Evolutionary conservation across 1,140 invertebrate species (phyloP).

Genomic region (Drosophila malerkotliana): DNA sequence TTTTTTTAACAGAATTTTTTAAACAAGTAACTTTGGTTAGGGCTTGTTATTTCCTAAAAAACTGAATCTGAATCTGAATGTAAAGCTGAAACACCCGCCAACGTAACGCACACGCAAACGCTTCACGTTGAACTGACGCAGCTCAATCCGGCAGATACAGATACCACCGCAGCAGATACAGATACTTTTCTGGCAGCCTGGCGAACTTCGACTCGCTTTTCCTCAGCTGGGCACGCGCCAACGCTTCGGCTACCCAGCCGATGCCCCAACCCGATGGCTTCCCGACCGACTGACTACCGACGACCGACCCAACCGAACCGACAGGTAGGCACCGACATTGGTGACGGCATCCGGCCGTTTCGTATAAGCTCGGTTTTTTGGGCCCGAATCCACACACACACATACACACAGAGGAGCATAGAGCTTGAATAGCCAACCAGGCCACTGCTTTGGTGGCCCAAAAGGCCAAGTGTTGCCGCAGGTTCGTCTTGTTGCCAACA

Average conservation of each 20-base stretch:
- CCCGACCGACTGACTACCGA: background rate
- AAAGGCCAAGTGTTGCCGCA: constrained; percentile 36
- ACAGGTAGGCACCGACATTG: background rate
- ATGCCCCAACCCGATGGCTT: background rate
- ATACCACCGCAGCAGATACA: background rate
- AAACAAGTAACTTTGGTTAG: background rate
- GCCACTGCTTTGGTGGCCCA: constrained; percentile 8
- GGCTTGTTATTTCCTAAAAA: too few relatives aligned
- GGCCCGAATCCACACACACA: background rate
- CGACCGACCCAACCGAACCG: background rate
- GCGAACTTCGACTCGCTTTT: constrained; percentile 8
- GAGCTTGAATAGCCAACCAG: constrained; percentile 21
- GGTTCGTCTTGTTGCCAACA: constrained; percentile 4
- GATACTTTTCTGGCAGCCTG: constrained; percentile 1
- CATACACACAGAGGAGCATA: background rate
- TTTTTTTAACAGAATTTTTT: background rate
- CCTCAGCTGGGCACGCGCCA: constrained; percentile 9
- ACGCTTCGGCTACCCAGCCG: constrained; percentile 5
- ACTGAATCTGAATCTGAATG: constrained; percentile 1
- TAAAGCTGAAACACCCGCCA: constrained; percentile 32
- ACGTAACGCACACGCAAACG: constrained; percentile 80
- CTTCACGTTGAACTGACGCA: constrained; percentile 71
- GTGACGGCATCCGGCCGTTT: constrained; percentile 4
- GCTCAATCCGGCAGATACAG: constrained; percentile 14
- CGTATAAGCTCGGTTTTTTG: background rate